Evolutionary conservation across 2,797 vertebrate genomes (phyloP).

Genomic region (Philypnodon macrostomus): DNA sequence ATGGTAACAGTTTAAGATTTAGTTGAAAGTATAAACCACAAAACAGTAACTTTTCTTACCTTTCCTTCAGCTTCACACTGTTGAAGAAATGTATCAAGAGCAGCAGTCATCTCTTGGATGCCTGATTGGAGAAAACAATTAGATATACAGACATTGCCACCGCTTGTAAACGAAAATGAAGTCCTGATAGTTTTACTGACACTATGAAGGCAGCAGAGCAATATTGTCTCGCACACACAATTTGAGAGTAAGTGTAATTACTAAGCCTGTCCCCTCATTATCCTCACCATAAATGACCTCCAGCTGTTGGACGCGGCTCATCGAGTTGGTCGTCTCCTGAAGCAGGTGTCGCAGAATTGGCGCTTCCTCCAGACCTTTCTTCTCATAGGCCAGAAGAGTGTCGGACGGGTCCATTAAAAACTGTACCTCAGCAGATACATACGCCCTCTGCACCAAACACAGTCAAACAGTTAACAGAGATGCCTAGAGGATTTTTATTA

Average conservation of each 20-base stretch:
- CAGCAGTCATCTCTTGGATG: slow-evolving; percentile 87
- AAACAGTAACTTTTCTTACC: slow-evolving; percentile 69
- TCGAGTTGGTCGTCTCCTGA: slow-evolving; percentile 84
- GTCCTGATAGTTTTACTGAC: no score
- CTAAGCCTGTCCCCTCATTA: neutral
- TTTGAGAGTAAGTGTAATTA: neutral
- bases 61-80: slow-evolving; percentile 88
- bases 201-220: neutral
- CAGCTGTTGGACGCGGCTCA: slow-evolving; percentile 90
- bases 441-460: slow-evolving; percentile 75
- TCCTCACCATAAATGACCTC: slow-evolving; percentile 91
- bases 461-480: neutral
- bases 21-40: neutral
- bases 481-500: neutral
- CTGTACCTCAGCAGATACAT: slow-evolving; percentile 82
- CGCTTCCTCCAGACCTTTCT: slow-evolving; percentile 81
- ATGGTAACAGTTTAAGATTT: slow-evolving; percentile 9
- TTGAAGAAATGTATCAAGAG: slow-evolving; percentile 85
- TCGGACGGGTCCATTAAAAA: slow-evolving; percentile 92
- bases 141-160: no score
- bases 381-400: slow-evolving; percentile 91
- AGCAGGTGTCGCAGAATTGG: slow-evolving; percentile 84
- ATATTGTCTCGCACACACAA: neutral
- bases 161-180: no score
- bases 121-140: slow-evolving; percentile 66